Percentiles rank a stretch among this genome's conserved stretches.
Conservation (phyloP, 2,888 invertebrate species). For the Aquatica leii region DNA sequence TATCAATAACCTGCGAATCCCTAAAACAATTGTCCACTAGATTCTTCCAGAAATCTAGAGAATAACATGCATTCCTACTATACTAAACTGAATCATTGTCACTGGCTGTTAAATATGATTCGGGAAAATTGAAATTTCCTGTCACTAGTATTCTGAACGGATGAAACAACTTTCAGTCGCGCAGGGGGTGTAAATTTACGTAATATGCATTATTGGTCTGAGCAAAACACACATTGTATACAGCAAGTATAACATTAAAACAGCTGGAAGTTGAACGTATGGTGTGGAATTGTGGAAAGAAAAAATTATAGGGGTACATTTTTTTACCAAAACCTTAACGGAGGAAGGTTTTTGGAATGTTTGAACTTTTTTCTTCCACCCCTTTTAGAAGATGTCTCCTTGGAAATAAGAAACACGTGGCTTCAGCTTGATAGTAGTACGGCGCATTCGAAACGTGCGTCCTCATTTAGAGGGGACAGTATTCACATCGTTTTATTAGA, state of each 20-base stretch:
- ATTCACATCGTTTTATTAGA: too few relatives aligned
- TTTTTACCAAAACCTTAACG: neutral
- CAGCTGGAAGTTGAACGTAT: too few relatives aligned
- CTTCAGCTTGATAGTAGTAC: neutral
- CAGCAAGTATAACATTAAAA: too few relatives aligned
- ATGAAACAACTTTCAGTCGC: too few relatives aligned
- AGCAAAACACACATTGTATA: too few relatives aligned
- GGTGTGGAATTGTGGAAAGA: neutral
- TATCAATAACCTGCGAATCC: neutral
- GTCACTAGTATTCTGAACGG: too few relatives aligned
- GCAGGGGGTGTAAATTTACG: too few relatives aligned
- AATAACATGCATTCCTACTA: neutral
- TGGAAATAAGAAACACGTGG: neutral
- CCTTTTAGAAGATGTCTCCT: neutral
- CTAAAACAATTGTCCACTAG: too few relatives aligned
- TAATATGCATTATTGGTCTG: too few relatives aligned
- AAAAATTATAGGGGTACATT: neutral
- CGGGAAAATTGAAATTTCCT: too few relatives aligned
- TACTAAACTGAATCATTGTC: too few relatives aligned
- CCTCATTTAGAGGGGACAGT: neutral
- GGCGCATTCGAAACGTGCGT: neutral
- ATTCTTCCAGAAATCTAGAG: neutral
- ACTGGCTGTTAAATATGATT: too few relatives aligned
- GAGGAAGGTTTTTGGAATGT: neutral
- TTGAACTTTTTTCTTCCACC: neutral